Base-by-base conservation (phyloP, 2,113 vertebrate genomes). In the Opisthocomus hoazin region DNA sequence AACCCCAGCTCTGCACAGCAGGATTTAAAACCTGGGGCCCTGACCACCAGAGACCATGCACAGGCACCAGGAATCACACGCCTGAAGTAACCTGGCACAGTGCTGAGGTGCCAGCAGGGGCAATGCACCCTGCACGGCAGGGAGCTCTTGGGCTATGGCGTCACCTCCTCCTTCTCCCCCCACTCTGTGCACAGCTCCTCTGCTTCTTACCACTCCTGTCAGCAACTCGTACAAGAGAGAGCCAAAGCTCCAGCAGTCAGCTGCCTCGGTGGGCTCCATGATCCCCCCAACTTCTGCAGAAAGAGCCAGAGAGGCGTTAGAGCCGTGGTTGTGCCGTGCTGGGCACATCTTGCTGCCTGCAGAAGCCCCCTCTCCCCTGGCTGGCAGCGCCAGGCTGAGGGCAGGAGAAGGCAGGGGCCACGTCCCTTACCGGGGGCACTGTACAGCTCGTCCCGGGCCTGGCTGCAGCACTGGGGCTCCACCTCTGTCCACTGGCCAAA, bases 221-320 rank as follows among this genome's bases (percentile, higher is more conserved):
- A 99, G 98, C 95, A 99, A 94, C 82, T 99, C 99, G 46, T 99
- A 99, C 54, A 99, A 91, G 69, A 99, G 97, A 13, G 98, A 98
- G 12, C 99, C 99, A 34, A 99, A 98, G 97, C 99, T 99, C 99
- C 99, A 99, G 99, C 99, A 99, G 93, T 99, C 99, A 94, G 99
- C 99, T 24, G 99, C 99, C 94, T 99, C 99, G 0, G 99, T 99
- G 46, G 98, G 97, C 93, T 99, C 98, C 20, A 90, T 60, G 46
- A 99, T 98, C 0, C 99, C 99, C 12, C 99, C 99, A 3, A 99
- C 99, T 96, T 99, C 99, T 99, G 98, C 32, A 82, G 95, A 96
- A 87, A 86, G 53, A 92, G 69, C 22, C 26, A 96, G 93, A 85
- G 58, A 78, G 20, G 11, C 1, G 3, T 82, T 53, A 90, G 53